Base-by-base conservation (phyloP, 53 echinoderm and acorn worm genomes). In the Henricia sp. region DNA sequence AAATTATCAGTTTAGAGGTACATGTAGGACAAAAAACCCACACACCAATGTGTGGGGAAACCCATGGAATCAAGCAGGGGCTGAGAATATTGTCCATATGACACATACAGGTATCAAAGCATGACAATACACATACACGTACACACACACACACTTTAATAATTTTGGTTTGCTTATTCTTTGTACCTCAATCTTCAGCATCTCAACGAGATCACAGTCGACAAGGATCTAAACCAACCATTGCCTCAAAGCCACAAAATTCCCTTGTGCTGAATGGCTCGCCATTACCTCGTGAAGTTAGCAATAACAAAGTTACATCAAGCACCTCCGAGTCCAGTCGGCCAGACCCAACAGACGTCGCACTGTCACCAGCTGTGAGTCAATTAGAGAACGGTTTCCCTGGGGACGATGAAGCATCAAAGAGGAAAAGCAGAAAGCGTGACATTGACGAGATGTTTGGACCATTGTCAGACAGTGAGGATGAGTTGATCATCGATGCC, bases 401-500 rank as follows among this genome's bases (percentile, higher is more conserved):
- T 32, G 33, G 48, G 50, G 50, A 80, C 5, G 59, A 12, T 58
- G 52, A 41, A 19, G 42, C 37, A 12, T 19, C 27, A 20, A 50
- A 84, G 67, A 76, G 70, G 67, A 86, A 48, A 66, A 27, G 75
- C 33, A 86, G 55, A 44, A 86, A 86, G 55, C 50, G 86, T 11
- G 86, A 75, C 41, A 75, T 91, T 44, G 84, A 88, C 30, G 91
- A 91, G 54, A 77, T 93, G 91, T 90, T 91, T 88, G 88, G 88
- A 16, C 75, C 70, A 34, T 65, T 90, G 74, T 91, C 91, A 1
- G 92, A 93, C 36, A 91, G 94, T 46, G 94, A 94, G 21, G 82
- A 74, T 82, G 94, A 94, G 62, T 83, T 94, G 56, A 86, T 94
- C 12, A 94, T 94, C 48, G 94, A 94, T 88, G 89, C 88, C 28